A percentile compares a stretch with the other conserved stretches of the same genome.
Conservation (phyloP, 2,113 vertebrate species). For the Syngnathus typhle region DNA sequence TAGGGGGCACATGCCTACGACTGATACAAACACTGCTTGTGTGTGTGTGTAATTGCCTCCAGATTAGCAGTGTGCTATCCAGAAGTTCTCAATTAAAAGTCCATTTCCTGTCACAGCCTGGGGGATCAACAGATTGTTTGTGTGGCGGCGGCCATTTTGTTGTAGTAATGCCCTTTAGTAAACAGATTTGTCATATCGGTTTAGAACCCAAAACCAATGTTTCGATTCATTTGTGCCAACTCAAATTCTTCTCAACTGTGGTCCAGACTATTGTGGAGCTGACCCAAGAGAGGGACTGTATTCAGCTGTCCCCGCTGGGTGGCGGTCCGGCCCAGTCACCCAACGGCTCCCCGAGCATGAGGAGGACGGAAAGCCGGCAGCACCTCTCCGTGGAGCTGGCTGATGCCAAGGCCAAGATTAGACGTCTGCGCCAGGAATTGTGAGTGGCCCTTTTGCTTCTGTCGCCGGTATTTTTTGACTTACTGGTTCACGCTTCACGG, state of each 20-base stretch:
- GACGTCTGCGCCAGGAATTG: slow-evolving; percentile 93
- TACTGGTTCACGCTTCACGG: no score
- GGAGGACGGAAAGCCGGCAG: slow-evolving; percentile 90
- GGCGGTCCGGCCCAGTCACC: slow-evolving; percentile 78
- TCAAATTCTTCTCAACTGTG: not conserved
- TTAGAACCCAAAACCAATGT: not conserved
- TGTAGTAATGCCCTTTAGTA: slow-evolving; percentile 9
- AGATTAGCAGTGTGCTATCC: slow-evolving; percentile 52
- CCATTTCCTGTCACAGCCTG: slow-evolving; percentile 57
- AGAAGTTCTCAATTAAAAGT: slow-evolving; percentile 67
- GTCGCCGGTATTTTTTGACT: not conserved
- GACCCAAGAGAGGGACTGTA: slow-evolving; percentile 89
- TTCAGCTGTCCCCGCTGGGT: slow-evolving; percentile 79
- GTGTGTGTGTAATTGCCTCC: slow-evolving; percentile 53
- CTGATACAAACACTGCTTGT: slow-evolving; percentile 33
- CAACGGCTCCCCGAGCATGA: slow-evolving; percentile 88
- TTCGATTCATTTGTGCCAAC: not conserved
- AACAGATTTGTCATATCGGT: not conserved
- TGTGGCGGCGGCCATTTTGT: slow-evolving; percentile 17
- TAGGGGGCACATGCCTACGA: slow-evolving; percentile 39
- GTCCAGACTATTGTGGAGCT: slow-evolving; percentile 87
- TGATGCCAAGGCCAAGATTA: slow-evolving; percentile 93
- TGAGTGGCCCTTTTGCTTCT: slow-evolving; percentile 69
- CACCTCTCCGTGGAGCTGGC: slow-evolving; percentile 95
- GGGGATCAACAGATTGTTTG: slow-evolving; percentile 35